Conservation (phyloP, 1,140 invertebrate genomes). For the Pemphigus obesinymphae region DNA sequence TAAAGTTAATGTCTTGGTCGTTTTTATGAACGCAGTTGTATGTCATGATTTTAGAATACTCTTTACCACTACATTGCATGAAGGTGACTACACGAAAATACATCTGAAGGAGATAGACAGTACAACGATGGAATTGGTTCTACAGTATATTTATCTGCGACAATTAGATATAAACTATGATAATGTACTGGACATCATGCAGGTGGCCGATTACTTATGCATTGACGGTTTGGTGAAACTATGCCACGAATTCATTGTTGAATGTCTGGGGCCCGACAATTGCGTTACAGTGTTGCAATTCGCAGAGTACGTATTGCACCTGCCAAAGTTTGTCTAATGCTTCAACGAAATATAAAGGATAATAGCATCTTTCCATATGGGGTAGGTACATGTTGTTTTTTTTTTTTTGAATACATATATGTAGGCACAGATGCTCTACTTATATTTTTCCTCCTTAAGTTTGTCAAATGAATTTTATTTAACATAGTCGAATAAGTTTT, state of each 20-base stretch:
- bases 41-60: conserved; percentile 64
- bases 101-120: conserved; percentile 67
- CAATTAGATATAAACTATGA: conserved; percentile 63
- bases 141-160: conserved; percentile 78
- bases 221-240: conserved; percentile 70
- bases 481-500: too few species aligned
- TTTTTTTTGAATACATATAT: too few species aligned
- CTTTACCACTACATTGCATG: conserved; percentile 73
- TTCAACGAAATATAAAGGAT: too few species aligned
- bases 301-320: conserved; percentile 55
- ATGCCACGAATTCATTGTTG: conserved; percentile 68
- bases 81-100: conserved; percentile 63
- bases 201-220: conserved; percentile 72
- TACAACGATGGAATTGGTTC: conserved; percentile 66
- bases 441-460: too few species aligned
- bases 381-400: too few species aligned
- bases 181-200: conserved; percentile 72
- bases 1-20: too few species aligned
- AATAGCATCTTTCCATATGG: too few species aligned
- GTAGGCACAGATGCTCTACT: too few species aligned
- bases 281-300: conserved; percentile 78
- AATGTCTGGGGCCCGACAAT: conserved; percentile 64
- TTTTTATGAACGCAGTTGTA: too few species aligned
- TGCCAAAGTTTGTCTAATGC: too few species aligned
- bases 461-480: too few species aligned